phyloP scores from a whole-genome alignment of 2,113 vertebrate genomes.

The Galeopterus variegatus region DNA sequence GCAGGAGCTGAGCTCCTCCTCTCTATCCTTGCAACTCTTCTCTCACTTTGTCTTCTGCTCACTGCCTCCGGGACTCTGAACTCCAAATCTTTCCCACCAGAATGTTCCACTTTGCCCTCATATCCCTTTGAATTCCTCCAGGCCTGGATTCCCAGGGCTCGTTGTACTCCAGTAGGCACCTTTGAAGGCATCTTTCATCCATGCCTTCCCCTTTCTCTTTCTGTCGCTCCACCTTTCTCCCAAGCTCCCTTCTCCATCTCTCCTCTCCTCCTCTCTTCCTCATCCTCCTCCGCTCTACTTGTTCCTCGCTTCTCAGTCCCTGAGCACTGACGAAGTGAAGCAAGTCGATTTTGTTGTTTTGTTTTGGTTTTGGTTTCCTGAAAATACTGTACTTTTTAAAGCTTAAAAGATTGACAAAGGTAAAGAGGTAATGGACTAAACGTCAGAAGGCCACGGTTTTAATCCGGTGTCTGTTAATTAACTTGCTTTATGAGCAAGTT shows the following conservation, averaged over 20 bases:
- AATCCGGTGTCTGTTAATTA: not conserved
- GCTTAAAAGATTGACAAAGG: not conserved
- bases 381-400: constrained; percentile 1
- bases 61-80: not conserved
- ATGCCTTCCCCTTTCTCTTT: not conserved
- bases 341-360: not conserved
- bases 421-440: not conserved
- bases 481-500: not conserved
- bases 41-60: not conserved
- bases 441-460: not conserved
- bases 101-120: not conserved
- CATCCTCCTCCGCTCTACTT: too few species aligned
- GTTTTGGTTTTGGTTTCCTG: not conserved
- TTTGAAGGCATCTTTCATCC: not conserved
- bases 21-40: not conserved
- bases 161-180: not conserved
- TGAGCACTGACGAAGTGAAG: not conserved
- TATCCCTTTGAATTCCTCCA: not conserved
- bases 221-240: not conserved
- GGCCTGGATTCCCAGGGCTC: not conserved
- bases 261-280: not conserved
- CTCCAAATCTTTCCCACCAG: not conserved
- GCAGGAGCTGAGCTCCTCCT: not conserved
- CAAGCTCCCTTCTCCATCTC: not conserved
- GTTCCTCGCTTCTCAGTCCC: not conserved